Evolutionary conservation across 2,113 vertebrate genomes (phyloP).

Genomic region (Sphyrna mokarran): DNA sequence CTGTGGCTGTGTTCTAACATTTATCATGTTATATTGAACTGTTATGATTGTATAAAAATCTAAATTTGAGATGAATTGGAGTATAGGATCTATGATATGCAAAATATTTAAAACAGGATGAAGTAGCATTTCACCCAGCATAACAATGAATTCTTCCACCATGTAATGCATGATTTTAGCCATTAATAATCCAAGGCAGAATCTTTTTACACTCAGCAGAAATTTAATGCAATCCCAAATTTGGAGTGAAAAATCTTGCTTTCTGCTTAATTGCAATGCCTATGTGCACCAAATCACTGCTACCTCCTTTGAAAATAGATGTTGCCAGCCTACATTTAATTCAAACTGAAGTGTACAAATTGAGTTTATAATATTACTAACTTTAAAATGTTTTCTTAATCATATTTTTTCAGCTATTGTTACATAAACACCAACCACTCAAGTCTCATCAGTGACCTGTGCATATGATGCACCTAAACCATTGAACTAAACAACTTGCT

Average conservation of each 20-base stretch:
- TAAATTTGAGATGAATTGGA: neutral
- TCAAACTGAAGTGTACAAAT: too few relatives aligned
- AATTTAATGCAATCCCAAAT: neutral
- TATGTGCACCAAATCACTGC: neutral
- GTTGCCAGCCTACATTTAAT: too few relatives aligned
- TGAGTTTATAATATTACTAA: too few relatives aligned
- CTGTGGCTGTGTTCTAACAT: neutral
- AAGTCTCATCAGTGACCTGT: neutral
- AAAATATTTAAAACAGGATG: neutral
- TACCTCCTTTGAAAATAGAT: neutral
- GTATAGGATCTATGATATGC: neutral
- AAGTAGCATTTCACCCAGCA: neutral
- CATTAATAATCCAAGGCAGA: neutral
- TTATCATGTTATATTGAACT: neutral
- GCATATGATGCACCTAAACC: neutral
- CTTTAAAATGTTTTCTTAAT: neutral
- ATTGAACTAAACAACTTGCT: too few relatives aligned
- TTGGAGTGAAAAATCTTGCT: neutral
- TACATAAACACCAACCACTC: neutral
- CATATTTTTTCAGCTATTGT: neutral
- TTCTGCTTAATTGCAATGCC: neutral
- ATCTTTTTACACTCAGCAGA: neutral
- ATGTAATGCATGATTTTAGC: neutral
- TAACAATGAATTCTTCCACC: neutral
- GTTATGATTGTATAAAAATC: neutral